Percentiles rank a stretch among this genome's conserved stretches.
Conservation (phyloP, 1,140 invertebrate genomes). For the Pogonomyrmex californicus region DNA sequence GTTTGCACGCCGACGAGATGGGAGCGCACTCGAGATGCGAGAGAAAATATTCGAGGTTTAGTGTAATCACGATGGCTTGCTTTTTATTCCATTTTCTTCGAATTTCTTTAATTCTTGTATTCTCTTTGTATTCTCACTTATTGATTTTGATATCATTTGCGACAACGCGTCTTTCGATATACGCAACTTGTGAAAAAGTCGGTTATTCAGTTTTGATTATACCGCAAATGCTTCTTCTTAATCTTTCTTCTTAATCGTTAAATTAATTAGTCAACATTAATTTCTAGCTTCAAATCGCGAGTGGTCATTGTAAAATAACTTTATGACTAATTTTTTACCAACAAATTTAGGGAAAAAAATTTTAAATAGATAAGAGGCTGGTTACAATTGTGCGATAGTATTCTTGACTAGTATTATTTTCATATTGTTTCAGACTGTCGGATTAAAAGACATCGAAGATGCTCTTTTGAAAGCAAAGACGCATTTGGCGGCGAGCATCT, state of each 20-base stretch:
- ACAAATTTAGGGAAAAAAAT: not conserved
- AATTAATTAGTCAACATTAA: too few species aligned
- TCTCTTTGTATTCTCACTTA: not conserved
- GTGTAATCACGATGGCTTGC: not conserved
- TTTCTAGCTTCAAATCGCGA: too few species aligned
- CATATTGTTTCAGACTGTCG: constrained; percentile 80
- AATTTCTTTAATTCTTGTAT: not conserved
- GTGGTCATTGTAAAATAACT: too few species aligned
- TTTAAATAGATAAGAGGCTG: not conserved
- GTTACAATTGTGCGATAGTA: not conserved
- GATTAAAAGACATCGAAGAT: constrained; percentile 87
- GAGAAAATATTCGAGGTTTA: constrained; percentile 78
- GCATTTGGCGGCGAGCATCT: constrained; percentile 90
- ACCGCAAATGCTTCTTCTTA: too few species aligned
- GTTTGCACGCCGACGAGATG: constrained; percentile 85
- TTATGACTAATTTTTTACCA: too few species aligned
- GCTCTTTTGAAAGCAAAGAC: constrained; percentile 89
- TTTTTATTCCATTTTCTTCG: not conserved
- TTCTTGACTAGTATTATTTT: not conserved
- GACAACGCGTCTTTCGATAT: not conserved
- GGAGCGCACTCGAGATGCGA: constrained; percentile 79
- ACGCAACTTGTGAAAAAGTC: too few species aligned
- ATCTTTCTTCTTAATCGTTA: too few species aligned
- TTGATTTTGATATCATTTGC: not conserved
- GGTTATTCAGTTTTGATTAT: too few species aligned